These are phyloP conservation scores for Macaria liturata DNA, from an alignment of 2,888 invertebrate genomes.

Conservation along the genomic window DNA sequence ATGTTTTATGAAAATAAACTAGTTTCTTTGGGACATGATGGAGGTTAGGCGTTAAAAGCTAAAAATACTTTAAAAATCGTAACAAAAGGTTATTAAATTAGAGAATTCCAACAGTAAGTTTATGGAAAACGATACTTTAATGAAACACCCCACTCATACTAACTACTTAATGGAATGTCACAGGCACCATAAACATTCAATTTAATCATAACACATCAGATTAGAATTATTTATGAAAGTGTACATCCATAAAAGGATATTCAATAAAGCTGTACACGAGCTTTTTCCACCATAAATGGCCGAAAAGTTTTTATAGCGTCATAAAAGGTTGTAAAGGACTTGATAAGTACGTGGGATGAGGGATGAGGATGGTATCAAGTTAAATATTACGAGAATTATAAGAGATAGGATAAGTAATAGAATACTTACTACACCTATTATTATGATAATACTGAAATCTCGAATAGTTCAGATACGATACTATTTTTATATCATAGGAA, in stretches of 20 bases:
- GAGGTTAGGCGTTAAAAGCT: too few relatives aligned
- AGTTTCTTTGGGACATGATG: too few relatives aligned
- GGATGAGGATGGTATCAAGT: constrained; percentile 24
- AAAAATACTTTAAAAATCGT: too few relatives aligned
- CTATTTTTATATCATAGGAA: too few relatives aligned
- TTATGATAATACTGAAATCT: background rate
- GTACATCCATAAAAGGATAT: constrained; percentile 20
- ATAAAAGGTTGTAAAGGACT: constrained; percentile 34
- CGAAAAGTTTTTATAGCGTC: constrained; percentile 39
- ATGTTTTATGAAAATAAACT: too few relatives aligned
- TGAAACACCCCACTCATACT: too few relatives aligned
- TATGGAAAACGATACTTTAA: too few relatives aligned
- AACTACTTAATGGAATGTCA: too few relatives aligned
- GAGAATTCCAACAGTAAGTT: too few relatives aligned
- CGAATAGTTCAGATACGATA: too few relatives aligned
- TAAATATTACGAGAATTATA: constrained; percentile 6
- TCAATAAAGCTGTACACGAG: constrained; percentile 10
- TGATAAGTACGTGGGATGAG: constrained; percentile 30
- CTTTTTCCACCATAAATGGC: constrained; percentile 31
- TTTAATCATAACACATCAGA: constrained; percentile 8
- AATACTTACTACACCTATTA: constrained; percentile 4
- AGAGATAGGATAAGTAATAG: constrained; percentile 14
- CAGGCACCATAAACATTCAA: background rate
- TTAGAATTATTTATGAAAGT: constrained; percentile 6
- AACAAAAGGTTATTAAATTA: too few relatives aligned